Base-by-base conservation (phyloP, 2,888 invertebrate genomes). In the Drosophila antonietae region DNA sequence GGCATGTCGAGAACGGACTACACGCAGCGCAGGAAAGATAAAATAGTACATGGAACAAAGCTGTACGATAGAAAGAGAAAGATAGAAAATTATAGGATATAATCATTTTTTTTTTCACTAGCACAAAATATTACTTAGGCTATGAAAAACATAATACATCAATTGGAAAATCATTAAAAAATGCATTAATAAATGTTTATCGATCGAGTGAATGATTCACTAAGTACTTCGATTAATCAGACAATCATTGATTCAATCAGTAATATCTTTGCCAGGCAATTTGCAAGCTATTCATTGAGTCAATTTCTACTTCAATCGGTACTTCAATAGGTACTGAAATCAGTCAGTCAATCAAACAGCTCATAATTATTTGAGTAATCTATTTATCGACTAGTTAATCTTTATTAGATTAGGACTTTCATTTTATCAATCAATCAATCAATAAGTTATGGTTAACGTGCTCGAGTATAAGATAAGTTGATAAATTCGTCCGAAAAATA, bases 1-100 rank as follows among this genome's bases (percentile, higher is more conserved):
- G 6, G 85, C 80, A 12, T 89, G 80, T 0, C 93, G 90, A 7
- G 91, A 84, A 3, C 89, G 89, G 3, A 92, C 58, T 3, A 91
- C 78, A 2, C 93, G 89, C 47, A 91, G 63, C 46, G 92, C 79
- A 18, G 84, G 84, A 33, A 84, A 89, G 0, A 72, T 14, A 14
- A 84, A 84, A 31, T 79, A 59, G 82, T 28, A 59, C n/a, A 86
- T 75, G 0, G 91, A 81, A 44, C 91, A 87, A 1, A 92, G 35
- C 93, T 93, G 67, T 2, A 39, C 2, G 15, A 10, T 9, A 15
- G 78, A 78, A 43, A 10, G 9, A 35, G n/a, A 4, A 33, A 28
- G 1, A 15, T n/a, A 18, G 4, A 15, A 28, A 12, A 4, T 15
- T 20, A 8, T 12, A 28, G 10, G 18, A 18, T 41, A 4, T 43